A percentile compares a stretch with the other conserved stretches of the same genome.
Conservation (phyloP, 2,113 vertebrate genomes). For the Mustela lutreola region DNA sequence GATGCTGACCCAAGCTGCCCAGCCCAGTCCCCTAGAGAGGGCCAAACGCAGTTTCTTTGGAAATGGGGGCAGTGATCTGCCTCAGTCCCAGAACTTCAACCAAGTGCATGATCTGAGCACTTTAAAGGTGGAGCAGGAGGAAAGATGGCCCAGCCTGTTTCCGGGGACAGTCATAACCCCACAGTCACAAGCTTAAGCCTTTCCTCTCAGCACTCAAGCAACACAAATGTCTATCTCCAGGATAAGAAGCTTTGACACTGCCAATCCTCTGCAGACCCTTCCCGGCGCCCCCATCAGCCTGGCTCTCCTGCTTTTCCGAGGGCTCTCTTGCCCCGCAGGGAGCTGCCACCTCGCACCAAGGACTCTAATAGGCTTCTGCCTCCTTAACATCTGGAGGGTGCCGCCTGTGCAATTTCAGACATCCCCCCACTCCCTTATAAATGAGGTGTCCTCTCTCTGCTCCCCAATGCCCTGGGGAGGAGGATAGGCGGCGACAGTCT, state of each 20-base stretch:
- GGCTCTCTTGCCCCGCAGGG: neutral
- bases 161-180: neutral
- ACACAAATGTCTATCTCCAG: neutral
- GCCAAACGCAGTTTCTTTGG: neutral
- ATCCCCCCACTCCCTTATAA: neutral
- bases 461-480: neutral
- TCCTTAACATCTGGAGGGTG: neutral
- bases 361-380: neutral
- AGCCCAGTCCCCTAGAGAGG: accelerated
- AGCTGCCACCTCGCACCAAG: neutral
- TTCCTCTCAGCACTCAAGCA: neutral
- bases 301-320: neutral
- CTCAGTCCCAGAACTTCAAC: neutral
- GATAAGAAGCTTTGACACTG: neutral
- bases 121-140: neutral
- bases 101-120: neutral
- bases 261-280: neutral
- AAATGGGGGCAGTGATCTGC: neutral
- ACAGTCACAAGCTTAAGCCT: neutral
- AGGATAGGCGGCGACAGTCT: neutral
- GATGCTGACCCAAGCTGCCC: neutral
- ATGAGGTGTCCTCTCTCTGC: neutral
- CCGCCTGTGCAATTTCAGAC: neutral
- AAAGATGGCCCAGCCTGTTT: neutral
- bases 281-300: accelerated